phyloP scores from a whole-genome alignment of 2,797 vertebrate genomes.

The Adelosebastes latens region DNA sequence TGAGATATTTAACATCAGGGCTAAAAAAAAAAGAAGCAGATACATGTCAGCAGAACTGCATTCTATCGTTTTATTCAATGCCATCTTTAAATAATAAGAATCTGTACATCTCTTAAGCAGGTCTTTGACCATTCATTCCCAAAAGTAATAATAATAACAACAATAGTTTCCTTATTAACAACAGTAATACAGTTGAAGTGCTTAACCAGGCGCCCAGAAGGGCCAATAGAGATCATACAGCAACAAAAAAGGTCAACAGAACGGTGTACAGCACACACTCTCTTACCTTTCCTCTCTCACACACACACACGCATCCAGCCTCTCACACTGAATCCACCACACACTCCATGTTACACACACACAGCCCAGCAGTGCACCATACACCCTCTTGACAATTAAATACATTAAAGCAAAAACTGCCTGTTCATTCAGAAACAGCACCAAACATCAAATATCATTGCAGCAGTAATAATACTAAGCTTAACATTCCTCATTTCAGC shows the following conservation, averaged over 20 bases:
- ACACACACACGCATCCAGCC: background rate
- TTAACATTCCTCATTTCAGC: conserved; percentile 73
- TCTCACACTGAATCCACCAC: background rate
- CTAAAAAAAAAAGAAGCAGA: background rate
- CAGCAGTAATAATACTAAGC: conserved; percentile 76
- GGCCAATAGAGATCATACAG: conserved; percentile 53
- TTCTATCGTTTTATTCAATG: conserved; percentile 80
- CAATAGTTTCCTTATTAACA: conserved; percentile 65
- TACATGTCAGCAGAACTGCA: conserved; percentile 3
- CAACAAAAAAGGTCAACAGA: conserved; percentile 57
- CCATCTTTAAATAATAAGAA: conserved; percentile 81
- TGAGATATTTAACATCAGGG: background rate
- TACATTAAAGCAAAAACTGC: conserved; percentile 64
- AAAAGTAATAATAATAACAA: conserved; percentile 64
- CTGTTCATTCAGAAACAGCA: conserved; percentile 71
- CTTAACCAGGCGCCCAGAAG: conserved; percentile 66
- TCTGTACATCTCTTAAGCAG: conserved; percentile 76
- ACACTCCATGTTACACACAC: background rate
- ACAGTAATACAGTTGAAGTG: conserved; percentile 79
- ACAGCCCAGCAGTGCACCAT: conserved; percentile 44
- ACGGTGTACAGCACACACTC: conserved; percentile 36
- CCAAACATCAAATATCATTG: conserved; percentile 64
- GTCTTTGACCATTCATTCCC: conserved; percentile 71
- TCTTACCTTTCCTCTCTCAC: background rate
- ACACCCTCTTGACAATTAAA: conserved; percentile 66